These are phyloP conservation scores for Temnothorax curvispinosus DNA, from an alignment of 1,140 invertebrate species.

Conservation along the genomic window DNA sequence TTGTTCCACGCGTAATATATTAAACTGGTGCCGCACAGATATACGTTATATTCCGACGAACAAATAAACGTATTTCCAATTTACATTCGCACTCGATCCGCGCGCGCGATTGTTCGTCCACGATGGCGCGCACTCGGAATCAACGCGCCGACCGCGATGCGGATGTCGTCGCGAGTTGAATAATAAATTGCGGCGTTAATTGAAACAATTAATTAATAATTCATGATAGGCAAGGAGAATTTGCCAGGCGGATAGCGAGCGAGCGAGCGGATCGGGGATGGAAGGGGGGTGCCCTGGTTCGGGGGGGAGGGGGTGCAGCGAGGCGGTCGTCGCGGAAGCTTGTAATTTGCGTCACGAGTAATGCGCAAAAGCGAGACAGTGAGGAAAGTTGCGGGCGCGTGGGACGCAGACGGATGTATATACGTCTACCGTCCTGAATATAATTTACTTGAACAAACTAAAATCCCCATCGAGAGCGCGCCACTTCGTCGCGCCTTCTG, in stretches of 20 bases:
- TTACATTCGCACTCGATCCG: constrained; percentile 62
- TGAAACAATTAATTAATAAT: constrained; percentile 87
- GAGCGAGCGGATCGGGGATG: constrained; percentile 40
- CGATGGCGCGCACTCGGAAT: constrained; percentile 72
- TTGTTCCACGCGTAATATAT: constrained; percentile 15
- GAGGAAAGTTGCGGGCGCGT: constrained; percentile 62
- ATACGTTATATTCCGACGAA: constrained; percentile 37
- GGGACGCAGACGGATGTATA: constrained; percentile 69
- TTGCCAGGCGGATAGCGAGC: constrained; percentile 77
- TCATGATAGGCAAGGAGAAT: constrained; percentile 85
- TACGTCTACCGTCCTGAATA: constrained; percentile 83
- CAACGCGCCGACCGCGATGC: constrained; percentile 75
- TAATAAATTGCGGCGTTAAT: constrained; percentile 85
- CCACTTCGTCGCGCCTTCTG: constrained; percentile 64
- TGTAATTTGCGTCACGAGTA: constrained; percentile 84
- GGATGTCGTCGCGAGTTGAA: constrained; percentile 81
- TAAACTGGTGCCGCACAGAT: constrained; percentile 4
- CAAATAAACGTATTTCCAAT: constrained; percentile 67
- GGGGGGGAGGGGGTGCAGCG: not conserved
- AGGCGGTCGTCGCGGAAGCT: constrained; percentile 72
- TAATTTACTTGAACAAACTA: constrained; percentile 86
- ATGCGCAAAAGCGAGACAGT: constrained; percentile 64
- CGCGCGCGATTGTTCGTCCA: constrained; percentile 63
- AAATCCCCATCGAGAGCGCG: constrained; percentile 79
- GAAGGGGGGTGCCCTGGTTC: not conserved